These are phyloP conservation scores for Formicarius rufipectus DNA, from an alignment of 2,113 vertebrate species.

Conservation along the genomic window DNA sequence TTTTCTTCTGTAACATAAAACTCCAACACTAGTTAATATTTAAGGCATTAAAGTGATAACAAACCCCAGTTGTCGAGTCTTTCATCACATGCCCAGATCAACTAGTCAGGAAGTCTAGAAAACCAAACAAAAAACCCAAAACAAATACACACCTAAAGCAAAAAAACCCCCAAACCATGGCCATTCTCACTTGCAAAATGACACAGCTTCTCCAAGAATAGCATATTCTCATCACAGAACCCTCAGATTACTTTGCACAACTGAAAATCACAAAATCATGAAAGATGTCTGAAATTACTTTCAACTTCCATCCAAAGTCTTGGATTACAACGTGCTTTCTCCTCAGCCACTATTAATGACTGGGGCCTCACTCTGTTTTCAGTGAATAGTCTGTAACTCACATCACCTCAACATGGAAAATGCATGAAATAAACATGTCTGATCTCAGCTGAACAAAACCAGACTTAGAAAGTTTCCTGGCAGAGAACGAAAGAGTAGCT, in stretches of 20 bases:
- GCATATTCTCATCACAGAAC: background rate
- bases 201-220: background rate
- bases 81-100: background rate
- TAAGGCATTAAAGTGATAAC: background rate
- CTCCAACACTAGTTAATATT: background rate
- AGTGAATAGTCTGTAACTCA: background rate
- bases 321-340: background rate
- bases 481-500: background rate
- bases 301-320: background rate
- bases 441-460: background rate
- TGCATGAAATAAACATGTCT: background rate
- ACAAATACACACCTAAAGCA: background rate
- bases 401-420: background rate
- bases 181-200: background rate
- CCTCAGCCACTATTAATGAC: background rate
- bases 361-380: background rate
- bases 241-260: background rate
- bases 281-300: background rate
- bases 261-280: background rate
- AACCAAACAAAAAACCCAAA: background rate
- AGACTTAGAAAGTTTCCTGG: background rate
- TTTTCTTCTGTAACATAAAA: background rate
- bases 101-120: background rate
- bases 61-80: background rate
- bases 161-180: background rate